Conservation (phyloP, 2,113 vertebrate genomes). For the Zosterops japonicus region DNA sequence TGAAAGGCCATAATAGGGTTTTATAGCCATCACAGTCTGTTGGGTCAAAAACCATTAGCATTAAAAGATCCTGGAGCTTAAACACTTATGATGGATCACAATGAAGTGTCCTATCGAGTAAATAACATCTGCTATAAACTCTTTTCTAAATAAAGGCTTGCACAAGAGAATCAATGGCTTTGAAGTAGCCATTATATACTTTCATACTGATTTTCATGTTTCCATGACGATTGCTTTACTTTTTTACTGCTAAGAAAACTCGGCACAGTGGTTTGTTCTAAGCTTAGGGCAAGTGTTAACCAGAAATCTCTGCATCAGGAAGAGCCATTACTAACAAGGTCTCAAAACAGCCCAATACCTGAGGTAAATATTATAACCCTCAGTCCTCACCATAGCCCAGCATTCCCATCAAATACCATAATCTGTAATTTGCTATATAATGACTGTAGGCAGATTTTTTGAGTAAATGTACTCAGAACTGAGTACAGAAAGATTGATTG, state of each 20-base stretch:
- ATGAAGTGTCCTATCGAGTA: background rate
- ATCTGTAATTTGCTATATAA: background rate
- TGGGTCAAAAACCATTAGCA: constrained; percentile 13
- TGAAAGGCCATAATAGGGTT: background rate
- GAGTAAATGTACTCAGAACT: background rate
- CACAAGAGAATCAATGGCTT: background rate
- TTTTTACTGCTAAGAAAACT: background rate
- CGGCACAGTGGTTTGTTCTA: background rate
- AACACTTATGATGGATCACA: constrained; percentile 33
- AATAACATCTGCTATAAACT: constrained; percentile 3
- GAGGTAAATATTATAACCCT: background rate
- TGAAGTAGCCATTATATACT: background rate
- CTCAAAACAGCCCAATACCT: background rate
- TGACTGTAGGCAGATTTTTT: background rate
- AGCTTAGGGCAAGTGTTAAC: background rate
- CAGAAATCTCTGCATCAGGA: background rate
- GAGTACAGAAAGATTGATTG: background rate
- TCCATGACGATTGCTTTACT: background rate
- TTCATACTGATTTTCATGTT: background rate
- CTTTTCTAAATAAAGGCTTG: constrained; percentile 18
- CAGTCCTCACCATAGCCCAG: background rate
- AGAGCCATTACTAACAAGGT: background rate
- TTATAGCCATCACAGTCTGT: background rate
- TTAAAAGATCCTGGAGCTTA: background rate
- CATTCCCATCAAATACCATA: background rate